Percentiles rank a stretch among this genome's conserved stretches.
Evolutionary conservation across 2,888 invertebrate genomes (phyloP).

Genomic region (Phrixothrix hirtus): DNA sequence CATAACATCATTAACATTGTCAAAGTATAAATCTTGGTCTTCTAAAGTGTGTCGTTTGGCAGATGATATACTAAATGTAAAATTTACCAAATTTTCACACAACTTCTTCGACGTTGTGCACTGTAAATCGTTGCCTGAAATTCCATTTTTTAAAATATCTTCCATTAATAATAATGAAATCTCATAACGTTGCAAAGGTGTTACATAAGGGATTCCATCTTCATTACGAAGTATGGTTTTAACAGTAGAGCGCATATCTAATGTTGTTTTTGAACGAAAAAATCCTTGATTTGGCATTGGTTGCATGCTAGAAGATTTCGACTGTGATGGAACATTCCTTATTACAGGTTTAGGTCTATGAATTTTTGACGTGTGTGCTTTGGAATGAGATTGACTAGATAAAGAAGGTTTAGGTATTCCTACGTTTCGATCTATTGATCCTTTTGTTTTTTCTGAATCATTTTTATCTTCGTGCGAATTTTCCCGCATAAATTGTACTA

Average conservation of each 20-base stretch:
- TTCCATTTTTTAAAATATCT: conserved; percentile 68
- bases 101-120: conserved; percentile 66
- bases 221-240: conserved; percentile 56
- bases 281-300: conserved; percentile 35
- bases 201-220: conserved; percentile 67
- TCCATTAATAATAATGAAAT: conserved; percentile 74
- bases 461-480: conserved; percentile 43
- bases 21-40: conserved; percentile 76
- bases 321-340: conserved; percentile 26
- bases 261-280: conserved; percentile 53
- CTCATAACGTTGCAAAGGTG: conserved; percentile 75
- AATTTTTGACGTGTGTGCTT: background rate
- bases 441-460: conserved; percentile 13
- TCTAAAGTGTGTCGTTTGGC: conserved; percentile 82
- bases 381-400: conserved; percentile 3
- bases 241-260: conserved; percentile 45
- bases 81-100: conserved; percentile 75
- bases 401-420: background rate
- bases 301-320: no score
- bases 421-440: conserved; percentile 11
- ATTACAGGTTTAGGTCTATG: background rate
- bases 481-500: conserved; percentile 49
- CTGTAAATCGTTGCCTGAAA: conserved; percentile 61
- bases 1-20: conserved; percentile 60
- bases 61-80: conserved; percentile 77